phyloP scores from a whole-genome alignment of 2,888 invertebrate genomes.

The Eristalis tenax region DNA sequence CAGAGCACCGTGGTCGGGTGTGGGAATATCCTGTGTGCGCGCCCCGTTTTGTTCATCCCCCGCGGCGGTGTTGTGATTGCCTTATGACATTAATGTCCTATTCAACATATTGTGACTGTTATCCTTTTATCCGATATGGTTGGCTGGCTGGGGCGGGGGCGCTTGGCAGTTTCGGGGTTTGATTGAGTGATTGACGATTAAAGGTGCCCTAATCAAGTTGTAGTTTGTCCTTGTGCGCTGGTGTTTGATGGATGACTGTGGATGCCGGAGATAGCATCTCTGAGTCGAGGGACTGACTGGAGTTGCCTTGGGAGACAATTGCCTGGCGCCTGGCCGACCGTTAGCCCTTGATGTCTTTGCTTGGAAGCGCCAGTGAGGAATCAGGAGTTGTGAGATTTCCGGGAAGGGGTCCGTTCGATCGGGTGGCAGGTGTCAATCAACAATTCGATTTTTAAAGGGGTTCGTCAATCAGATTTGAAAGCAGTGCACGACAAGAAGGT shows the following conservation, averaged over 20 bases:
- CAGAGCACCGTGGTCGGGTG: constrained; percentile 22
- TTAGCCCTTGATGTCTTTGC: not conserved
- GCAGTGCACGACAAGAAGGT: too few species aligned
- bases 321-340: not conserved
- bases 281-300: not conserved
- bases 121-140: constrained; percentile 40
- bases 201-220: constrained; percentile 40
- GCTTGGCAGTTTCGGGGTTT: not conserved
- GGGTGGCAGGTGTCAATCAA: too few species aligned
- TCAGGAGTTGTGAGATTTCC: not conserved
- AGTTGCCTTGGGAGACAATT: not conserved
- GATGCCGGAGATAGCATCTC: not conserved
- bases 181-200: constrained; percentile 44
- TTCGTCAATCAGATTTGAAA: too few species aligned
- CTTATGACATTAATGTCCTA: constrained; percentile 69
- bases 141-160: not conserved
- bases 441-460: too few species aligned
- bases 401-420: too few species aligned
- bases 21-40: constrained; percentile 62
- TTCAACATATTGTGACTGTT: constrained; percentile 64
- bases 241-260: not conserved
- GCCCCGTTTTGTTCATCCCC: constrained; percentile 34
- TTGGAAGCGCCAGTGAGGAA: not conserved
- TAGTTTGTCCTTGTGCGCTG: constrained; percentile 13
- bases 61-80: constrained; percentile 67